These are phyloP conservation scores for Neuroscelio doddi DNA, from an alignment of 2,888 invertebrate genomes.

Conservation along the genomic window DNA sequence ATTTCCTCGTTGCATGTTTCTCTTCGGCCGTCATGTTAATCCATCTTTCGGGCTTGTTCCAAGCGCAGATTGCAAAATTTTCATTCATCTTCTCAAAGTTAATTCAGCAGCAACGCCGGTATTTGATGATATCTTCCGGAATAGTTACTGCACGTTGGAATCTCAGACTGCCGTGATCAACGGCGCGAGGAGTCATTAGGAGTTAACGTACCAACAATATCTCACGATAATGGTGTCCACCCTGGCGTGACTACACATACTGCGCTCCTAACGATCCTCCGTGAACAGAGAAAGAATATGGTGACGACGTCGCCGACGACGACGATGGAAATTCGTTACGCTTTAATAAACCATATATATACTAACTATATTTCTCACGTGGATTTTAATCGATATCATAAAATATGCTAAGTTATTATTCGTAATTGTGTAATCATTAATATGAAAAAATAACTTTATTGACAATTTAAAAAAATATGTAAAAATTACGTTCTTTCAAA, in stretches of 20 bases:
- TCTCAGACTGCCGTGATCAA: conserved; percentile 43
- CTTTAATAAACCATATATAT: conserved; percentile 26
- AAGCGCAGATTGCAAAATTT: conserved; percentile 19
- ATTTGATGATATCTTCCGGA: conserved; percentile 46
- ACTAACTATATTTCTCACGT: conserved; percentile 11
- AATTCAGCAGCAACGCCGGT: conserved; percentile 33
- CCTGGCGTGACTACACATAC: conserved; percentile 50
- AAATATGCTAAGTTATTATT: too few species aligned
- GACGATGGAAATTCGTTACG: conserved; percentile 33
- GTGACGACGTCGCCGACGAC: conserved; percentile 23
- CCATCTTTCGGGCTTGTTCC: background rate
- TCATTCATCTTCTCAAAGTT: conserved; percentile 35
- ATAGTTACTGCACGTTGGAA: conserved; percentile 43
- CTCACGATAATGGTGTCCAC: conserved; percentile 48
- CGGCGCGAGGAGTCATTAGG: conserved; percentile 45
- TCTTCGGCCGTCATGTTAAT: conserved; percentile 15
- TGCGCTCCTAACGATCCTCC: conserved; percentile 51
- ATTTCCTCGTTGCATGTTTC: background rate
- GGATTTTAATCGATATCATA: conserved; percentile 6
- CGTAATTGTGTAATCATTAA: too few species aligned
- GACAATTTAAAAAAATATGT: too few species aligned
- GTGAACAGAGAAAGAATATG: conserved; percentile 36
- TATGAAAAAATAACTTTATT: too few species aligned
- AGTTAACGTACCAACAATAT: conserved; percentile 45
- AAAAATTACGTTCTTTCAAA: background rate